These are phyloP conservation scores for Cheilosia impressa DNA, from an alignment of 2,888 invertebrate species.

Conservation along the genomic window DNA sequence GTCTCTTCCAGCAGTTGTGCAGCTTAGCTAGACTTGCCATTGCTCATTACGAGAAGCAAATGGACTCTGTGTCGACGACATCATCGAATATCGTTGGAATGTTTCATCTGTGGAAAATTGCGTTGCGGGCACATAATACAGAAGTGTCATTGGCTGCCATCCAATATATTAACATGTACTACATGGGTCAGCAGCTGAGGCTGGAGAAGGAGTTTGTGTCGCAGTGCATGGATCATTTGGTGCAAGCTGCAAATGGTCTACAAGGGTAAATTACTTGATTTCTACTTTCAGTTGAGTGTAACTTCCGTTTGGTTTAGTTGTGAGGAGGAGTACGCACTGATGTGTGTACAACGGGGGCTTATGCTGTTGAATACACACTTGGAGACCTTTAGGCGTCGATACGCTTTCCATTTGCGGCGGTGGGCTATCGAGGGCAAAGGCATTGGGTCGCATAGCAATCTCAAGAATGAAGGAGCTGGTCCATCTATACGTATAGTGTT, in stretches of 20 bases:
- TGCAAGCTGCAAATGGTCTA: slow-evolving; percentile 91
- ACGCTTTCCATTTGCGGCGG: slow-evolving; percentile 94
- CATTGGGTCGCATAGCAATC: slow-evolving; percentile 89
- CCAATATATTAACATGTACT: slow-evolving; percentile 96
- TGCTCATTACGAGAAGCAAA: slow-evolving; percentile 86
- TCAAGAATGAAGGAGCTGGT: slow-evolving; percentile 85
- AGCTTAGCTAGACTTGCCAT: slow-evolving; percentile 93
- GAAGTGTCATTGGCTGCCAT: slow-evolving; percentile 98
- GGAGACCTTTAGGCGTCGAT: slow-evolving; percentile 94
- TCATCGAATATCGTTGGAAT: slow-evolving; percentile 90
- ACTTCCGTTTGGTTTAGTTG: slow-evolving; percentile 77
- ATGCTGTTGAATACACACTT: slow-evolving; percentile 95
- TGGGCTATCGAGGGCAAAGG: slow-evolving; percentile 94
- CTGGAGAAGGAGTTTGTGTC: slow-evolving; percentile 96
- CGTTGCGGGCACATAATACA: slow-evolving; percentile 94
- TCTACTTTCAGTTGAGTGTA: background rate
- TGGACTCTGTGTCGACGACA: slow-evolving; percentile 79
- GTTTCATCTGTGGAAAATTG: slow-evolving; percentile 97
- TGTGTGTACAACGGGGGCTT: slow-evolving; percentile 95
- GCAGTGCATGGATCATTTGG: slow-evolving; percentile 96
- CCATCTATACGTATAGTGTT: slow-evolving; percentile 90
- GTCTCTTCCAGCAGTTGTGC: slow-evolving; percentile 95
- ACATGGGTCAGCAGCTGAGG: slow-evolving; percentile 95
- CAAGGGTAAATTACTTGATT: slow-evolving; percentile 79
- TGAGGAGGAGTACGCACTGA: slow-evolving; percentile 89